A percentile compares a stretch with the other conserved stretches of the same genome.
Evolutionary conservation across 2,888 invertebrate genomes (phyloP).

Genomic region (Oasisia sp.): DNA sequence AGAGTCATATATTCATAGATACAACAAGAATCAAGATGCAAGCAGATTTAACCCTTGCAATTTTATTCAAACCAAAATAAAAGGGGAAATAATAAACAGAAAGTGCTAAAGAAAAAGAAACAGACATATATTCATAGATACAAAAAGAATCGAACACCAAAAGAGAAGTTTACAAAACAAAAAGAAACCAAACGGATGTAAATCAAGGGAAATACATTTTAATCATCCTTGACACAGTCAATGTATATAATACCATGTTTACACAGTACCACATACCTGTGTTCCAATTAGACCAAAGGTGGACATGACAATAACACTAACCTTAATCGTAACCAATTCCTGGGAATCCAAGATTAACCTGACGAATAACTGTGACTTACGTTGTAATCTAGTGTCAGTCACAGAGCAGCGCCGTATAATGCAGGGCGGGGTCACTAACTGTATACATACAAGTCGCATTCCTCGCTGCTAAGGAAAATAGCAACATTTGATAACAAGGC

Average conservation of each 20-base stretch:
- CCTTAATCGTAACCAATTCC: neutral
- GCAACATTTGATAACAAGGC: conserved; percentile 13
- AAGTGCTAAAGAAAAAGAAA: too few relatives aligned
- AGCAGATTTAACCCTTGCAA: neutral
- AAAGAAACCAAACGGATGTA: neutral
- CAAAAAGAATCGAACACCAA: too few relatives aligned
- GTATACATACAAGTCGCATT: neutral
- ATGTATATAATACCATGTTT: neutral
- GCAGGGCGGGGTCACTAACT: neutral
- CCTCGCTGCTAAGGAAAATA: neutral
- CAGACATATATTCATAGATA: too few relatives aligned
- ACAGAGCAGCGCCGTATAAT: neutral
- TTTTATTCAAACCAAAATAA: too few relatives aligned
- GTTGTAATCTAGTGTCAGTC: neutral
- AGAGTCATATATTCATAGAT: too few relatives aligned
- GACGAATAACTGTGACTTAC: neutral
- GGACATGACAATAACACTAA: neutral
- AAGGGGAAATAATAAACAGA: too few relatives aligned
- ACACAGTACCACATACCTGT: neutral
- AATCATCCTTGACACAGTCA: neutral
- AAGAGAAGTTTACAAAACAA: neutral
- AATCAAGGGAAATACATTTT: neutral
- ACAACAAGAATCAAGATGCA: too few relatives aligned
- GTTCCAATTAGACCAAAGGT: neutral
- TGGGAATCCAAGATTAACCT: neutral